These are phyloP conservation scores for Orussus abietinus DNA, from an alignment of 1,140 invertebrate genomes.

Conservation along the genomic window DNA sequence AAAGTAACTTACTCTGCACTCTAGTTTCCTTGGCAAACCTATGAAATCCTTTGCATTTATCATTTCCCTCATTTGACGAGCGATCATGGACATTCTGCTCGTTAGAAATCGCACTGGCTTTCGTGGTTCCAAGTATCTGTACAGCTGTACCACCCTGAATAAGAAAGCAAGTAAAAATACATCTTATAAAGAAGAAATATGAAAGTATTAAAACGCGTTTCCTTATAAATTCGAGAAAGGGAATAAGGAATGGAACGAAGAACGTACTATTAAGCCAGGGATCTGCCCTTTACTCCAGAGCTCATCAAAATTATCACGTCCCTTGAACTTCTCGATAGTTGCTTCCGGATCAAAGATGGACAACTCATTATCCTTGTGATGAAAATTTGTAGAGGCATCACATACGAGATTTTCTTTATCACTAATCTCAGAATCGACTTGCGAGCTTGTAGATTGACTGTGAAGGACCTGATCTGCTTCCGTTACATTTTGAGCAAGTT, in stretches of 20 bases:
- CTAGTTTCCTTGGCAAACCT: conserved; percentile 38
- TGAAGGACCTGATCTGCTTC: background rate
- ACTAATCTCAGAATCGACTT: no score
- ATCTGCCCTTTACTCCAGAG: conserved; percentile 51
- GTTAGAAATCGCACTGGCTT: background rate
- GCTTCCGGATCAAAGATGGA: background rate
- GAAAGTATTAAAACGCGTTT: conserved; percentile 3
- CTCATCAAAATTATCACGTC: conserved; percentile 21
- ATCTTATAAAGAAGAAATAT: conserved; percentile 2
- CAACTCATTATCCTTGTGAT: background rate
- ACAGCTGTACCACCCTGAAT: conserved; percentile 26
- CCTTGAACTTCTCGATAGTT: conserved; percentile 1
- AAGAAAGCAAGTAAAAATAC: conserved; percentile 5
- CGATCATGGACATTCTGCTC: conserved; percentile 5
- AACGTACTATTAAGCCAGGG: conserved; percentile 27
- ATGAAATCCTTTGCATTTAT: conserved; percentile 36
- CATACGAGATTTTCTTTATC: conserved; percentile 7
- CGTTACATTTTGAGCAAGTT: no score
- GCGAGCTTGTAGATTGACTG: background rate
- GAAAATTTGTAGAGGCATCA: conserved; percentile 4
- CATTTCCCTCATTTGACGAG: no score
- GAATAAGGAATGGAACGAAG: conserved; percentile 9
- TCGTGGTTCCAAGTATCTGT: conserved; percentile 7
- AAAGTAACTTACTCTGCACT: conserved; percentile 35
- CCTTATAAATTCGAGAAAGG: conserved; percentile 1